Percentiles rank a stretch among this genome's conserved stretches.
phyloP scores from a whole-genome alignment of 2,888 invertebrate genomes.

The Andrena minutula region DNA sequence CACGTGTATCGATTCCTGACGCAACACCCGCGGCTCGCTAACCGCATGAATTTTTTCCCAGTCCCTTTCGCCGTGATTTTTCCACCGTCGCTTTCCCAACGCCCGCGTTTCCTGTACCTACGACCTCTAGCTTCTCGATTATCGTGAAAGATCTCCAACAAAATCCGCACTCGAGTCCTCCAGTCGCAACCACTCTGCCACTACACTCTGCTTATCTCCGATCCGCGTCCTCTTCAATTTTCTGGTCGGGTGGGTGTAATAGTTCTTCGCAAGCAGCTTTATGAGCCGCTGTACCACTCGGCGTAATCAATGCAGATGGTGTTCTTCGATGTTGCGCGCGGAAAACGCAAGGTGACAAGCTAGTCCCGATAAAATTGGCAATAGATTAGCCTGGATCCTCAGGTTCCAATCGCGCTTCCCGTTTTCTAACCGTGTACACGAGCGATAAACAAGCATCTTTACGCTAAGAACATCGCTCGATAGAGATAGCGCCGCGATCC shows the following conservation, averaged over 20 bases:
- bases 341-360: not conserved
- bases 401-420: not conserved
- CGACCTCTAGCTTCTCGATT: too few species aligned
- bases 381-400: not conserved
- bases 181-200: too few species aligned
- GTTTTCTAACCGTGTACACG: not conserved
- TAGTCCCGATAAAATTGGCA: not conserved
- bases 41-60: conserved; percentile 4
- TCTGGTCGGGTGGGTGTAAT: too few species aligned
- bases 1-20: conserved; percentile 30
- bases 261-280: not conserved
- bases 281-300: not conserved
- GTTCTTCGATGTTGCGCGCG: not conserved
- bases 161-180: too few species aligned
- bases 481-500: conserved; percentile 13
- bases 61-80: conserved; percentile 1
- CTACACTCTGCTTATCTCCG: too few species aligned
- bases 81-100: not conserved
- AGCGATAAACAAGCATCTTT: conserved; percentile 15
- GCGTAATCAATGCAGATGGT: not conserved
- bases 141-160: too few species aligned
- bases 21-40: conserved; percentile 5
- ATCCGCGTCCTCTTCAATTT: too few species aligned
- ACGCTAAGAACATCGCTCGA: not conserved
- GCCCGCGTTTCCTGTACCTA: not conserved